Conservation (phyloP, 2,797 vertebrate species). For the Sarcoramphus papa region DNA sequence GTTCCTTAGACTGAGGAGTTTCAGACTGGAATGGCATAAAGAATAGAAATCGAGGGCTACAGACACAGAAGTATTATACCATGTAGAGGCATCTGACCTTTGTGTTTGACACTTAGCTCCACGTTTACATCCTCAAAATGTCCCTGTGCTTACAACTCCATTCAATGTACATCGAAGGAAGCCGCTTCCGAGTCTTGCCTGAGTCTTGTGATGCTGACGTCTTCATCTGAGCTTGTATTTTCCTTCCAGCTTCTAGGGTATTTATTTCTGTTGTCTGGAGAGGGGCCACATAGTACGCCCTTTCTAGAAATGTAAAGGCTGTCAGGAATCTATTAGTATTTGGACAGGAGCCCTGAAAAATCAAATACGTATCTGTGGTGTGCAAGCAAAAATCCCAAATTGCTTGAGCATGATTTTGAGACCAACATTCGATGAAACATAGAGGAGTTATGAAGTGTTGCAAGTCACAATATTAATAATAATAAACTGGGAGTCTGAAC, state of each 20-base stretch:
- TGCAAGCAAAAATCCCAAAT: background rate
- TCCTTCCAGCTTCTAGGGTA: background rate
- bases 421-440: background rate
- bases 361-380: rapidly evolving
- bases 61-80: background rate
- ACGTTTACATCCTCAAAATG: background rate
- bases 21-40: background rate
- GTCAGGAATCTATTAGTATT: background rate
- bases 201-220: background rate
- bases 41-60: background rate
- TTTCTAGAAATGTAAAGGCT: background rate
- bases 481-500: background rate
- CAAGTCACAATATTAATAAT: background rate
- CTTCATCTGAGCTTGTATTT: background rate
- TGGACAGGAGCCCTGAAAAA: background rate
- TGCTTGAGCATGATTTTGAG: background rate
- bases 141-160: background rate
- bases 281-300: rapidly evolving
- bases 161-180: background rate
- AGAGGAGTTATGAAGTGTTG: rapidly evolving
- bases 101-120: background rate
- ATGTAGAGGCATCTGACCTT: background rate
- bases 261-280: background rate
- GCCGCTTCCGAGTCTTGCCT: rapidly evolving
- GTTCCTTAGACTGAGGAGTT: background rate